Evolutionary conservation across 2,888 invertebrate genomes (phyloP).

Genomic region (Troilus luridus): DNA sequence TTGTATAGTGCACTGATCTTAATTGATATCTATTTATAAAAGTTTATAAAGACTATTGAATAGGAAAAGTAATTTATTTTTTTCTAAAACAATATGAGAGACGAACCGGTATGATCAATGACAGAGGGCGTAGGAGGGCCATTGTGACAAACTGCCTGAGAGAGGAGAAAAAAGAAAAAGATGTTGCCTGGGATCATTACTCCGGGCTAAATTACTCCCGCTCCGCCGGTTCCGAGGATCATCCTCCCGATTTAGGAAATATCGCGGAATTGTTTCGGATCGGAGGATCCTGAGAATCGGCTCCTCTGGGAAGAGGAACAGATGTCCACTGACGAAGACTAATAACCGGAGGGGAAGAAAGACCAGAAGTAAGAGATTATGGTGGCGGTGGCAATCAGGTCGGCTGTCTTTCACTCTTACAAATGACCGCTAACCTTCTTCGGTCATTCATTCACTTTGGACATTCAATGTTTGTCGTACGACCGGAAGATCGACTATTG

Average conservation of each 20-base stretch:
- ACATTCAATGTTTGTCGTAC: neutral
- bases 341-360: neutral
- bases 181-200: neutral
- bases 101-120: neutral
- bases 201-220: neutral
- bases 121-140: slow-evolving; percentile 13
- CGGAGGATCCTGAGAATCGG: neutral
- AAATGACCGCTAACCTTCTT: neutral
- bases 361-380: slow-evolving; percentile 16
- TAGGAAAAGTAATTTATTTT: neutral
- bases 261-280: neutral
- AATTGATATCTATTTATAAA: no score
- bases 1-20: no score
- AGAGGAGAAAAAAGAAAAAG: neutral
- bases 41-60: neutral
- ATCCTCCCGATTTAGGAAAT: neutral
- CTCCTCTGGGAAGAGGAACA: neutral
- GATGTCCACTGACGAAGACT: neutral
- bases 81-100: slow-evolving; percentile 22
- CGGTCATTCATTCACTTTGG: slow-evolving; percentile 4
- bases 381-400: slow-evolving; percentile 15
- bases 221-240: neutral
- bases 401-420: slow-evolving; percentile 7
- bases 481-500: neutral
- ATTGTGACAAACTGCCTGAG: slow-evolving; percentile 23